These are phyloP conservation scores for Desoria tigrina DNA, from an alignment of 2,888 invertebrate species.

Conservation along the genomic window DNA sequence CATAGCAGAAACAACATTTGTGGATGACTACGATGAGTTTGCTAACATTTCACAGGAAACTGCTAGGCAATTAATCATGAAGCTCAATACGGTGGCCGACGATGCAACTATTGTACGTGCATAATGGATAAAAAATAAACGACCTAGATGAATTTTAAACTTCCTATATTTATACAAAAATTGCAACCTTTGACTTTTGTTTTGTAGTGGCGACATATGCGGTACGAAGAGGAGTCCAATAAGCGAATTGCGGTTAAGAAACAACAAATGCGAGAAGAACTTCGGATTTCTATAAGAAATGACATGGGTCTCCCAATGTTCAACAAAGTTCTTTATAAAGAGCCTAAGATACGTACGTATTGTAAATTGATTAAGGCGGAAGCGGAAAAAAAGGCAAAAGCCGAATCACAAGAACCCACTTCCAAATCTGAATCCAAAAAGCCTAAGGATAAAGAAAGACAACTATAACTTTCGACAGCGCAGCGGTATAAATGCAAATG, in stretches of 20 bases:
- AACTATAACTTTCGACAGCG: no score
- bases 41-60: background rate
- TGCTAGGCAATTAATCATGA: background rate
- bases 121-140: background rate
- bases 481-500: no score
- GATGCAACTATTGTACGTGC: background rate
- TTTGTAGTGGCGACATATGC: background rate
- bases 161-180: background rate
- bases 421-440: no score
- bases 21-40: slow-evolving; percentile 6
- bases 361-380: background rate
- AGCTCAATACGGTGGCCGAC: background rate
- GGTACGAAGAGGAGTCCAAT: background rate
- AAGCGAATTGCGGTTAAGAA: background rate
- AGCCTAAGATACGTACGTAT: background rate
- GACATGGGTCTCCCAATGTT: slow-evolving; percentile 6
- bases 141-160: background rate
- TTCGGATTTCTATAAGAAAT: background rate
- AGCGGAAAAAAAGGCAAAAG: background rate
- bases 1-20: background rate
- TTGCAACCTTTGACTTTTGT: no score
- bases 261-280: background rate
- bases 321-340: background rate
- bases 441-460: no score
- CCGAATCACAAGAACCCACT: background rate